Base-by-base conservation (phyloP, 1,140 invertebrate species). In the Drosophila bipectinata region DNA sequence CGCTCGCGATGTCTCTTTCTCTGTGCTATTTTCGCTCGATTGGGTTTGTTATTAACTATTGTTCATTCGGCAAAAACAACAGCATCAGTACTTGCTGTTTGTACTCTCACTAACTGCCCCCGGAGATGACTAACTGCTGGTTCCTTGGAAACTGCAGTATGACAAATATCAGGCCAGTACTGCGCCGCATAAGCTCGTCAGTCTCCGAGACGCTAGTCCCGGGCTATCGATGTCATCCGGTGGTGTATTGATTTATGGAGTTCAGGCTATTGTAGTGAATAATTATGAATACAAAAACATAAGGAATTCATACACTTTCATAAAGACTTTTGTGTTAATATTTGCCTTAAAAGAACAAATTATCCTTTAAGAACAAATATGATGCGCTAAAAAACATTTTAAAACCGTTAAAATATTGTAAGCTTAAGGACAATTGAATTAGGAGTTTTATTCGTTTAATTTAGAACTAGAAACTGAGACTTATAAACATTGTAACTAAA, bases 21-120 rank as follows among this genome's bases (percentile, higher is more conserved):
- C 52, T 69, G 82, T 79, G 69, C 82, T 87, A 87, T 88, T 85
- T 85, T 81, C 56, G 77, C 74, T 78, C 79, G 82, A 85, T 87
- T 85, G 64, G 77, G 64, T 81, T 81, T 87, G 80, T 82, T 82
- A 71, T 82, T 78, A 82, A 83, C 68, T 78, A 67, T 44, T 44
- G 41, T 44, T 15, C 48, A 62, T 39, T 44, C 32, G 30, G 10
- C 28, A 8, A 21, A 24, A 2, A 10, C 34, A 39, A 14, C 60
- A 52, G 53, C 61, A 48, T 15, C 12, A 44, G 32, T 8, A 4
- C 6, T 8, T 58, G 51, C 6, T 52, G 34, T 37, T 12, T 58
- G 39, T 54, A 37, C 55, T 53, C 21, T 48, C 34, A 32, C 32
- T 53, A 48, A 32, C 39, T 41, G 57, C 57, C 32, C 37, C 7